Evolutionary conservation across 1,140 invertebrate species (phyloP).

Genomic region (Harlomillsia oculata): DNA sequence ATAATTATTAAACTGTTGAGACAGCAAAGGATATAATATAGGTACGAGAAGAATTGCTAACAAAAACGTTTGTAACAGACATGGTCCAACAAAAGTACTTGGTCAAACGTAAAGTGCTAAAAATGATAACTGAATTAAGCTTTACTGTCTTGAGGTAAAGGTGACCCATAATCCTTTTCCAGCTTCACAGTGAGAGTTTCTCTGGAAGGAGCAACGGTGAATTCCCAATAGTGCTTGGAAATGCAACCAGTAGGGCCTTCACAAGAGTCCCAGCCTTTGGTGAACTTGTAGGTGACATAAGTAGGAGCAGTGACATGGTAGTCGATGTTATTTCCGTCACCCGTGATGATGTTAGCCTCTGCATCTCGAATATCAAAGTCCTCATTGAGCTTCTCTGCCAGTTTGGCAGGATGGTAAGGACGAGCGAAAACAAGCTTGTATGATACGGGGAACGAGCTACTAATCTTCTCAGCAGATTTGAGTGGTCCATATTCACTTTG

Average conservation of each 20-base stretch:
- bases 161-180: slow-evolving; percentile 23
- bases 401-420: slow-evolving; percentile 17
- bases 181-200: slow-evolving; percentile 18
- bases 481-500: slow-evolving; percentile 16
- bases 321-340: slow-evolving; percentile 20
- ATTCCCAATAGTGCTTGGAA: slow-evolving; percentile 22
- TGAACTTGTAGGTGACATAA: slow-evolving; percentile 16
- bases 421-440: slow-evolving; percentile 9
- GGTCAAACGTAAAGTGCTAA: not conserved
- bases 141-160: slow-evolving; percentile 8
- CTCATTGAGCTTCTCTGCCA: slow-evolving; percentile 10
- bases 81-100: too few species aligned
- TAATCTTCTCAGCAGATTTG: not conserved
- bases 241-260: slow-evolving; percentile 9
- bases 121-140: not conserved
- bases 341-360: slow-evolving; percentile 15
- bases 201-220: slow-evolving; percentile 14
- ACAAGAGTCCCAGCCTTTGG: slow-evolving; percentile 18
- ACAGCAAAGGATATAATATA: too few species aligned
- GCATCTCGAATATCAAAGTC: slow-evolving; percentile 6
- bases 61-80: too few species aligned
- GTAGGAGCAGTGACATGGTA: slow-evolving; percentile 6
- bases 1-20: too few species aligned
- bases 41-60: too few species aligned
- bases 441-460: not conserved